Percentiles rank a stretch among this genome's conserved stretches.
These are phyloP conservation scores for Entomyzon cyanotis DNA, from an alignment of 2,113 vertebrate species.

Conservation along the genomic window DNA sequence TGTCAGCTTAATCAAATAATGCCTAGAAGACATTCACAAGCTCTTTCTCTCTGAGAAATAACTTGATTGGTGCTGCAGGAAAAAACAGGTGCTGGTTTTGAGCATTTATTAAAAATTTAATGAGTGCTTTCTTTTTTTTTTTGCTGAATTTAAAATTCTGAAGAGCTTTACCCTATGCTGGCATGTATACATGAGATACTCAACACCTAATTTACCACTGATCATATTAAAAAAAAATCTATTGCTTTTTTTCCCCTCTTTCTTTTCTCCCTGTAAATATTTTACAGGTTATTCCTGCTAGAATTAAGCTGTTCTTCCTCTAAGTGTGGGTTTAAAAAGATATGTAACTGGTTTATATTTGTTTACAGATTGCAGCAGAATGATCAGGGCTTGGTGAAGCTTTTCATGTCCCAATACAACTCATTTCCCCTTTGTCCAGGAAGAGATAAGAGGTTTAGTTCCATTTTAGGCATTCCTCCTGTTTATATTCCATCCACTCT, in stretches of 20 bases:
- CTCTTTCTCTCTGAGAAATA: conserved; percentile 67
- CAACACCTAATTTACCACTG: not conserved
- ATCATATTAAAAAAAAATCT: not conserved
- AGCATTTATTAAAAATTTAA: not conserved
- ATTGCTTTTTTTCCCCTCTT: not conserved
- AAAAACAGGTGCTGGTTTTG: conserved; percentile 47
- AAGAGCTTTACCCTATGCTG: not conserved
- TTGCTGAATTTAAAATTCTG: conserved; percentile 20
- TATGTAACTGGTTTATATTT: not conserved
- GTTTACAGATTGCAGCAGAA: not conserved
- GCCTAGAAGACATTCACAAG: conserved; percentile 75
- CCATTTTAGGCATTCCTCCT: not conserved
- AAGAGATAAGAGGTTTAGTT: not conserved
- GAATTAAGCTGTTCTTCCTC: not conserved
- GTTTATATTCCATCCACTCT: not conserved
- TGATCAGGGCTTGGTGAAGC: not conserved
- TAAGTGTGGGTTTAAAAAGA: not conserved
- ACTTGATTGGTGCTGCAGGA: conserved; percentile 70
- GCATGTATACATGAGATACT: not conserved
- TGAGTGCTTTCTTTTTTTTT: not conserved
- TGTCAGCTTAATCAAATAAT: conserved; percentile 85
- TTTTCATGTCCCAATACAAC: not conserved
- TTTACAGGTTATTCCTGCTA: not conserved
- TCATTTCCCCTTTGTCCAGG: not conserved
- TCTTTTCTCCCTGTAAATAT: not conserved